These are phyloP conservation scores for Deroplatys truncata DNA, from an alignment of 2,888 invertebrate species.

Conservation along the genomic window DNA sequence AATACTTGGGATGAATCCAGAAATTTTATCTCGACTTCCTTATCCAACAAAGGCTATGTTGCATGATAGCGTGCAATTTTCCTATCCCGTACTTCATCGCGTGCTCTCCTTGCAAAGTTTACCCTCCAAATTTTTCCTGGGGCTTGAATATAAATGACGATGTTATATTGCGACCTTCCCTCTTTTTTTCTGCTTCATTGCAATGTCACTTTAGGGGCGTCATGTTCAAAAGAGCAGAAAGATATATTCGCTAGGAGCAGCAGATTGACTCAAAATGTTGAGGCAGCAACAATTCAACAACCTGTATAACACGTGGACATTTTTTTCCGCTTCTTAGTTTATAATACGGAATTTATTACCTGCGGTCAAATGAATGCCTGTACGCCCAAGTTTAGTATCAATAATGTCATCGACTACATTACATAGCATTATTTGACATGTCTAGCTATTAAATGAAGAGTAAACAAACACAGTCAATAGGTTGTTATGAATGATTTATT, in stretches of 20 bases:
- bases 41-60: background rate
- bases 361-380: too few species aligned
- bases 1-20: background rate
- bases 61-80: background rate
- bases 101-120: background rate
- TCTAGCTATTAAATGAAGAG: too few species aligned
- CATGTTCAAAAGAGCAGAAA: background rate
- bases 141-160: background rate
- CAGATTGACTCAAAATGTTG: background rate
- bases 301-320: background rate
- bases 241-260: background rate
- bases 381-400: too few species aligned
- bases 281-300: background rate
- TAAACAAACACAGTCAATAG: too few species aligned
- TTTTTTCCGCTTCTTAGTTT: too few species aligned
- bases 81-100: background rate
- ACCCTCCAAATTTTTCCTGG: background rate
- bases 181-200: background rate
- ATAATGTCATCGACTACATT: too few species aligned
- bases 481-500: too few species aligned
- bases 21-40: background rate
- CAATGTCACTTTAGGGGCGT: background rate
- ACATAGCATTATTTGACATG: too few species aligned
- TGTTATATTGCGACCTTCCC: background rate
- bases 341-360: too few species aligned